Evolutionary conservation across 1,140 invertebrate genomes (phyloP), one percentile per base, ranked within the genome.

Genomic region (Dreissena rostriformis): DNA sequence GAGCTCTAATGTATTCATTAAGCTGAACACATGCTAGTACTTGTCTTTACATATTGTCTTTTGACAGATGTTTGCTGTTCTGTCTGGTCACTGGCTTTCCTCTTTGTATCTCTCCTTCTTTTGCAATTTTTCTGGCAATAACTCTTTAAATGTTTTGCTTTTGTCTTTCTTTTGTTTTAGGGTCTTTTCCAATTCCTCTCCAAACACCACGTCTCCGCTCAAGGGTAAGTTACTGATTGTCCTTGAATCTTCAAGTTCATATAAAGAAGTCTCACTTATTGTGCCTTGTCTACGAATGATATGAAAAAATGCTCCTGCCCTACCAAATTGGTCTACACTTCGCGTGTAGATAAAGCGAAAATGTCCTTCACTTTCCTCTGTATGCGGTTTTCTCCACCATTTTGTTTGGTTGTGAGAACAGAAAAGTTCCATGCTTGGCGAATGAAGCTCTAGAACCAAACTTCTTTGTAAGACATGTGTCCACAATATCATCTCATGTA

Each of bases 251-350:
- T n/a, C 14, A 12, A 22, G 66, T 67, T 67, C 26, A 67, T 67
- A 28, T 22, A 67, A 22, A n/a, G 19, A 12, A 67, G 66, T 67
- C 11, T 67, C 66, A 12, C 11, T 67, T 24, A 67, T 14, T n/a
- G 19, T 14, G 11, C 11, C 12, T 12, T 12, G 11, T 12, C 66
- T 11, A 12, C 66, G 12, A 11, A 67, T 24, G 12, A 67, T 67
- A 22, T 67, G 66, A 22, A 15, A 24, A 28, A 67, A 67, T 12
- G 66, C 66, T 15, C 66, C 26, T 67, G 66, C 26, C 26, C 66
- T 67, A 14, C 66, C 66, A n/a, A 67, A 15, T 67, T 67, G 66
- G 66, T 67, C 66, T 67, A 67, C 11, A 67, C 19, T n/a, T n/a
- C 19, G 11, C 24, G 14, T 14, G 66, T 67, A 67, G 12, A 12